phyloP scores from a whole-genome alignment of 2,888 invertebrate genomes.

The Drosophila villosipedis region DNA sequence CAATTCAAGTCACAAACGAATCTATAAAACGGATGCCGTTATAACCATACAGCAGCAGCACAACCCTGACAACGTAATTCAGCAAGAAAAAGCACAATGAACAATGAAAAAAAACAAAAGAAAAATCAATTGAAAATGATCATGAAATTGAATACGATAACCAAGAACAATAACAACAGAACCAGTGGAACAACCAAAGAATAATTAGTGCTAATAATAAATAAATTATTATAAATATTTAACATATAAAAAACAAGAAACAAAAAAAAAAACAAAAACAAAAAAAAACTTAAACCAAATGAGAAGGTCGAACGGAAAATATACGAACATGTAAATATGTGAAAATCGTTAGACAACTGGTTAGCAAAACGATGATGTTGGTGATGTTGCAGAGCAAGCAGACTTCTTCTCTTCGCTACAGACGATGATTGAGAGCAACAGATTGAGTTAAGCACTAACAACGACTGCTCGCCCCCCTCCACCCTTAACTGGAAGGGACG shows the following conservation, averaged over 20 bases:
- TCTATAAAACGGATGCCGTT: slow-evolving; percentile 72
- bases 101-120: slow-evolving; percentile 42
- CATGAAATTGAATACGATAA: neutral
- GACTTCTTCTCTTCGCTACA: slow-evolving; percentile 28
- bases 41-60: slow-evolving; percentile 68
- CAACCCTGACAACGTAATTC: slow-evolving; percentile 48
- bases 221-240: slow-evolving; percentile 74
- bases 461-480: slow-evolving; percentile 86
- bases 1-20: slow-evolving; percentile 65
- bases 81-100: slow-evolving; percentile 76
- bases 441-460: slow-evolving; percentile 61
- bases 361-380: slow-evolving; percentile 64
- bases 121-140: slow-evolving; percentile 52
- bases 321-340: slow-evolving; percentile 29
- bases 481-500: slow-evolving; percentile 89
- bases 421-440: slow-evolving; percentile 53
- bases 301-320: slow-evolving; percentile 56
- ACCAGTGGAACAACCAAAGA: slow-evolving; percentile 86
- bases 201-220: slow-evolving; percentile 83
- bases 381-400: slow-evolving; percentile 52
- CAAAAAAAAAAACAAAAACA: neutral
- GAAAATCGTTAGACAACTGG: slow-evolving; percentile 51
- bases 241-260: slow-evolving; percentile 59
- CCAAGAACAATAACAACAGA: slow-evolving; percentile 70
- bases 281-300: slow-evolving; percentile 60